Percentiles rank a stretch among this genome's conserved stretches.
phyloP scores from a whole-genome alignment of 1,140 invertebrate species.

The Microvelia longipes region DNA sequence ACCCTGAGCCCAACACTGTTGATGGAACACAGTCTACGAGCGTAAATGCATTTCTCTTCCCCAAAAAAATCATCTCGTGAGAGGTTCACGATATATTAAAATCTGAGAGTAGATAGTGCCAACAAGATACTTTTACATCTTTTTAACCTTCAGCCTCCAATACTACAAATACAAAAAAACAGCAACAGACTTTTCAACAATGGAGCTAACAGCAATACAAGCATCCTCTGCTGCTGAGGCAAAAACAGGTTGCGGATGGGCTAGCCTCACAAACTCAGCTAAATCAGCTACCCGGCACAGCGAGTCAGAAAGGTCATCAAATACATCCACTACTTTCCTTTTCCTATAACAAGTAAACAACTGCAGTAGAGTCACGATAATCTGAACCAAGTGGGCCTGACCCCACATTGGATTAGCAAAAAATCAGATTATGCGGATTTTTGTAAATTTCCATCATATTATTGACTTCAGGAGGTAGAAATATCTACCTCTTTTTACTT shows the following conservation, averaged over 20 bases:
- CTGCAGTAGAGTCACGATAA: background rate
- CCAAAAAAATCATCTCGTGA: too few species aligned
- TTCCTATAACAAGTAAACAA: constrained; percentile 31
- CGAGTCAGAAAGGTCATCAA: constrained; percentile 86
- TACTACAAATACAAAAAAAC: too few species aligned
- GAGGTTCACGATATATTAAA: too few species aligned
- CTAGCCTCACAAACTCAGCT: constrained; percentile 83
- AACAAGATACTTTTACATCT: too few species aligned
- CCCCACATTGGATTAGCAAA: background rate
- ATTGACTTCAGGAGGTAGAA: background rate
- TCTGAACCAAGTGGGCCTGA: too few species aligned
- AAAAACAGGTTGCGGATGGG: constrained; percentile 65
- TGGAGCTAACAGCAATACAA: constrained; percentile 66
- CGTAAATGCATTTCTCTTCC: too few species aligned
- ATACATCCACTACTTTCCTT: constrained; percentile 65
- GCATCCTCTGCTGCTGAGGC: constrained; percentile 66
- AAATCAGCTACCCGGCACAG: constrained; percentile 90
- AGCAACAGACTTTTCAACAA: constrained; percentile 80
- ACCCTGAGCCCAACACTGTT: too few species aligned
- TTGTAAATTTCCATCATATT: background rate
- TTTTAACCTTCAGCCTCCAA: too few species aligned
- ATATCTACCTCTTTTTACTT: too few species aligned
- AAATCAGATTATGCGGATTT: background rate
- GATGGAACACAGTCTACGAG: too few species aligned
- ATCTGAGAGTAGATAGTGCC: too few species aligned